Base-by-base conservation (phyloP, 2,113 vertebrate species). In the Ameiurus melas region DNA sequence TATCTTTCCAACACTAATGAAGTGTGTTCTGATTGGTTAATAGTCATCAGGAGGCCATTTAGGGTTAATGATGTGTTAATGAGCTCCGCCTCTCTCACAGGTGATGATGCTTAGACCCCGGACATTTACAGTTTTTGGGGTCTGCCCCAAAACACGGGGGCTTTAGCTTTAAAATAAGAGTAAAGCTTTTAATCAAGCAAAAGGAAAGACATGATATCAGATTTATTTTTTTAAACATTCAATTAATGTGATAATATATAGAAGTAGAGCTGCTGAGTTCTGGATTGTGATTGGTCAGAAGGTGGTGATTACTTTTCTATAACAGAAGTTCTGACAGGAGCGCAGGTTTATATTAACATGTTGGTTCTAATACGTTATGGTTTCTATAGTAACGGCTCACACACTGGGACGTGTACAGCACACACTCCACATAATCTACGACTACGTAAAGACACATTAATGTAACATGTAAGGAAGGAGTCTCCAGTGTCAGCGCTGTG, bases 21-120 rank as follows among this genome's bases (percentile, higher is more conserved):
- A 43, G 33, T 73, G 71, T 73, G 71, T 73, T 73, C 36, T 73
- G 36, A 73, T 73, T 73, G 71, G 71, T 36, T 73, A 36, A 22
- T 73, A 39, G 5, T 17, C 68, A 71, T 77, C 39, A 78, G 75
- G 51, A 79, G 77, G 47, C 30, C 51, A 17, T 8, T 19, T 80
- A 80, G 16, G n/a, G 78, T 80, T 80, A 30, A 30, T 80, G 1
- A 79, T 13, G 14, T 79, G 75, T 75, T 71, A 22, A 78, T 1
- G 2, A 53, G 7, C 78, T 57, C 78, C 51, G 51, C 78, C 78
- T 57, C 51, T 30, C 14, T 30, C 51, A 57, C 78, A 57, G 51
- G 78, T 57, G 71, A 73, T 17, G 33, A 22, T 75, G 43, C 1
- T 73, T 73, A 36, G 73, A 77, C 10, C 22, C 10, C 20, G 43